Percentiles rank a stretch among this genome's conserved stretches.
phyloP scores from a whole-genome alignment of 30 jellyfish, hydroid and myxozoan genomes.

The Hydra vulgaris region DNA sequence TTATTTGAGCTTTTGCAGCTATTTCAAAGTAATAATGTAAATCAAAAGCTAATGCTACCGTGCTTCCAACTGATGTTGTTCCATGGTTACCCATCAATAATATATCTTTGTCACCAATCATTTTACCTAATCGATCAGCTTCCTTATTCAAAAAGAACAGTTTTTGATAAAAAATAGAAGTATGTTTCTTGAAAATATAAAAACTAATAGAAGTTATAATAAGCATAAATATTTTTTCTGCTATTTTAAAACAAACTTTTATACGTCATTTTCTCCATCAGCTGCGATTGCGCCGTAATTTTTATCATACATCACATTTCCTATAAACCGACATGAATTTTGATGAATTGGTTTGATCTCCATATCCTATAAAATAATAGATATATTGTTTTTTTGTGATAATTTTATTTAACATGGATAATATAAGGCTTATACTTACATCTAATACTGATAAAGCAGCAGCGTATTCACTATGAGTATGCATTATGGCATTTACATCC shows the following conservation, averaged over 20 bases:
- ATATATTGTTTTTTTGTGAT: background rate
- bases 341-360: constrained; percentile 42
- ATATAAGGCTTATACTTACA: background rate
- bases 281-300: constrained; percentile 7
- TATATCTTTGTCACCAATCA: constrained; percentile 40
- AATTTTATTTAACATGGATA: background rate
- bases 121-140: constrained; percentile 45
- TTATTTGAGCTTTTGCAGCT: constrained; percentile 60
- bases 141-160: constrained; percentile 18
- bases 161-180: no score
- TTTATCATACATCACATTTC: constrained; percentile 44
- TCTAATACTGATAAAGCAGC: constrained; percentile 26
- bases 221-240: background rate
- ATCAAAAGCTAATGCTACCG: constrained; percentile 61
- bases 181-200: no score
- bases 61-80: constrained; percentile 38
- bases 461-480: constrained; percentile 6
- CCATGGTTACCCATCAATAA: constrained; percentile 87
- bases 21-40: constrained; percentile 46
- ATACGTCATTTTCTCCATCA: constrained; percentile 14
- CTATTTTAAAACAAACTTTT: background rate
- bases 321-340: constrained; percentile 44
- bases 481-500: constrained; percentile 9
- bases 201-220: background rate
- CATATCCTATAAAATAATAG: constrained; percentile 39